phyloP scores from a whole-genome alignment of 2,888 invertebrate genomes.

The Nemurella pictetii region DNA sequence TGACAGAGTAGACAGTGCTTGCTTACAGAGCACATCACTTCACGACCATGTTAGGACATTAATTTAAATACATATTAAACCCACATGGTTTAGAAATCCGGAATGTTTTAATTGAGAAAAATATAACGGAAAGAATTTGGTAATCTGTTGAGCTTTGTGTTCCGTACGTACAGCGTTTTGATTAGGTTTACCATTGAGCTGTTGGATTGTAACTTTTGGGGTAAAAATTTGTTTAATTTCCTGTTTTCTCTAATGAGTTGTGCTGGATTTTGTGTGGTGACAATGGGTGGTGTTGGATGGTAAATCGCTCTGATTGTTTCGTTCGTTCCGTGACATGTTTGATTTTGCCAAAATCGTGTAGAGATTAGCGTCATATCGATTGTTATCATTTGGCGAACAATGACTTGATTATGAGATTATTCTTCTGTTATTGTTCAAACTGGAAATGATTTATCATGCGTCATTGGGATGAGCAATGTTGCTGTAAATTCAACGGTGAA shows the following conservation, averaged over 20 bases:
- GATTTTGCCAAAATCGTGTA: not conserved
- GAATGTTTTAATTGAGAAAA: slow-evolving; percentile 9
- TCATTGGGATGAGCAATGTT: too few relatives aligned
- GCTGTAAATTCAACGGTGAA: too few relatives aligned
- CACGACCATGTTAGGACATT: slow-evolving; percentile 27
- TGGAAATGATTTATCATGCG: not conserved
- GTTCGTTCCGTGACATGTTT: not conserved
- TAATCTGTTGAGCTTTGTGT: not conserved
- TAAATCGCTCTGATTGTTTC: not conserved
- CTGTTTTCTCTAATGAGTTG: slow-evolving; percentile 9
- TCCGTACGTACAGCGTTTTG: not conserved
- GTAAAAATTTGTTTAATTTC: slow-evolving; percentile 27
- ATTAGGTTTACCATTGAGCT: not conserved
- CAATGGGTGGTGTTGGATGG: not conserved
- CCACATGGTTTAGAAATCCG: not conserved
- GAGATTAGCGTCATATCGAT: not conserved
- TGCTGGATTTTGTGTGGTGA: not conserved
- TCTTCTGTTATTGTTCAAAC: not conserved
- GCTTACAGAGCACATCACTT: slow-evolving; percentile 12
- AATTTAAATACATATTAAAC: slow-evolving; percentile 23
- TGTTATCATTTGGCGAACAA: not conserved
- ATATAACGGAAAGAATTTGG: not conserved
- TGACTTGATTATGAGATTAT: not conserved
- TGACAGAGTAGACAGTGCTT: slow-evolving; percentile 21
- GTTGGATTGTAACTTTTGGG: not conserved